Base-by-base conservation (phyloP, 2,113 vertebrate genomes). In the Ageneiosus marmoratus region DNA sequence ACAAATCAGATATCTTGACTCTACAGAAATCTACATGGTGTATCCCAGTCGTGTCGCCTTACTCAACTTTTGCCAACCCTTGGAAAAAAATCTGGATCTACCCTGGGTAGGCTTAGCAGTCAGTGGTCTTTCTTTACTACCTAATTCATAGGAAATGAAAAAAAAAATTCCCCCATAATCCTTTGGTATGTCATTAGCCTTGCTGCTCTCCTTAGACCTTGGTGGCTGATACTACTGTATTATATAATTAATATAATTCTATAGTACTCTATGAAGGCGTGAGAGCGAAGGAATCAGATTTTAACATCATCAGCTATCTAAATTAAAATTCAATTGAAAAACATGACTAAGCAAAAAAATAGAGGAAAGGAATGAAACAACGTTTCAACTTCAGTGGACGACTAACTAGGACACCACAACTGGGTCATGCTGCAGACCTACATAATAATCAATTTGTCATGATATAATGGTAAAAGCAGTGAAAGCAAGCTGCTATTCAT, bases 391-490 rank as follows among this genome's bases (percentile, higher is more conserved):
- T 51, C 60, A 34, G 24, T 56, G 50, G 20, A 80, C 29, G 44
- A 55, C 24, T 55, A 46, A 53, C 50, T 37, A 51, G 63, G 62
- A 24, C 22, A 3, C 2, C 27, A 69, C 27, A 80, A 80, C 50
- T 73, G 41, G 80, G 51, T 60, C 67, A 79, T 4, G 44, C 8
- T 79, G 29, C 27, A 73, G 44, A 73, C 70, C 70, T 50, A 79
- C 46, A 34, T 37, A 67, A 79, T 29, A 67, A 50, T 79, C 18
- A 32, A 79, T 63, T 9, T 48, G 62, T 79, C 77, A 79, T 65
- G 46, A 6, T 48, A 63, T 48, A 63, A 50, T 15, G 58, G n/a
- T 78, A 32, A 65, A 79, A 50, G 27, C 27, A 65, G 56, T 32
- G 56, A 78, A 62, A 18, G 9, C 41, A 48, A 29, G 56, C 41